Evolutionary conservation across 2,113 vertebrate species (phyloP), one percentile per base, ranked within the genome.

Genomic region (Alethe castanea): DNA sequence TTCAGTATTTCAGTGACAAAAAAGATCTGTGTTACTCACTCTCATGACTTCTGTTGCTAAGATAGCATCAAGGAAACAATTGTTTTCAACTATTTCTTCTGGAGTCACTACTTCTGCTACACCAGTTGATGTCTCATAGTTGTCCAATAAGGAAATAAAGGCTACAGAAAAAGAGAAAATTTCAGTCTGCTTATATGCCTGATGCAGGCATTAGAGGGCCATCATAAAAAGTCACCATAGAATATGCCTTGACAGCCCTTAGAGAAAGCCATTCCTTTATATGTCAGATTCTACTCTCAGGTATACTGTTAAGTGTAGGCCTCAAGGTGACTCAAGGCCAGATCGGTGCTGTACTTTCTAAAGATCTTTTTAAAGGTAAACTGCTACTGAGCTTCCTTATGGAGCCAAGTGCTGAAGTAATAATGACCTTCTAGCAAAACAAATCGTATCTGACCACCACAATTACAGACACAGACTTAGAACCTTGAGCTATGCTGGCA

Each of bases 1-100:
- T 53, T 70, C 50, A 53, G 10, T 33, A 15, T 53, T 72, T 54
- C 36, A 59, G 33, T 0, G 0, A 45, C 20, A 24, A 26, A 70
- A 65, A 74, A 53, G 5, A 47, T 50, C 52, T 79, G 8, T 23
- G 7, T 45, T 86, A 88, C 85, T 94, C 91, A 98, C 98, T 98
- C 98, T 98, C 98, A 99, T 99, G 71, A 99, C 97, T 67, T 98
- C 81, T 0, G 98, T 99, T 28, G 97, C 96, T 88, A 99, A 52
- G 31, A 99, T 86, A 31, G 98, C 97, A 61, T 98, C 87, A 42
- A 99, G 97, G 60, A 99, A 99, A 42, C 88, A 25, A 45, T 93
- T 80, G 85, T 98, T 98, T 97, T 98, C 98, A 45, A 45, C 74
- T 44, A 96, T 88, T 95, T 98, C 98, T 92, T 98, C 97, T 19